phyloP scores from a whole-genome alignment of 2,888 invertebrate genomes.

The Synanthedon formicaeformis region DNA sequence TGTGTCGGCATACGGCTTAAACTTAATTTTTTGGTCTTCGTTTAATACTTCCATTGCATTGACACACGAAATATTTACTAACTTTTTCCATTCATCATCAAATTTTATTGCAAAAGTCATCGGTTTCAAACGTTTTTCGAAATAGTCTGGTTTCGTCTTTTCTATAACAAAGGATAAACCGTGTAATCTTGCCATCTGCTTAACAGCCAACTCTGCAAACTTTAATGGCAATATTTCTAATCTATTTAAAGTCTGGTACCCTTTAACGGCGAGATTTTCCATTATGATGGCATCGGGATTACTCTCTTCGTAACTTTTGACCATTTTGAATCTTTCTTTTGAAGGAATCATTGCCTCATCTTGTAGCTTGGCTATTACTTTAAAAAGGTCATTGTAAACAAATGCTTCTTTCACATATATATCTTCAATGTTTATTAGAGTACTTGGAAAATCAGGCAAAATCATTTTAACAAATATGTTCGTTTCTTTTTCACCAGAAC shows the following conservation, averaged over 20 bases:
- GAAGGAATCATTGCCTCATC: conserved; percentile 11
- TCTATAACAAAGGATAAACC: conserved; percentile 18
- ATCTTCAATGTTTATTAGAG: conserved; percentile 14
- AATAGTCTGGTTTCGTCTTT: conserved; percentile 10
- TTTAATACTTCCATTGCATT: conserved; percentile 15
- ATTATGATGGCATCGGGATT: conserved; percentile 15
- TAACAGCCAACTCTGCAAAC: conserved; percentile 17
- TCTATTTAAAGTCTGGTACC: conserved; percentile 16
- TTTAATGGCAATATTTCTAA: conserved; percentile 15
- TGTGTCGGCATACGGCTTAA: conserved; percentile 11
- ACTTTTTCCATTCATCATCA: conserved; percentile 18
- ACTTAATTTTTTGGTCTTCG: conserved; percentile 12
- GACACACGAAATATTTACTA: conserved; percentile 13
- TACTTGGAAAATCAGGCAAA: conserved; percentile 11
- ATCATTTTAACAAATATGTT: conserved; percentile 32
- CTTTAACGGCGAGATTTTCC: conserved; percentile 19
- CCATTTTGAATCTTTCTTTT: conserved; percentile 12
- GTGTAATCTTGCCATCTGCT: conserved; percentile 22
- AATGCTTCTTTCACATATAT: conserved; percentile 24
- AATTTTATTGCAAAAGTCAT: conserved; percentile 13
- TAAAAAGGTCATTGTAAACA: conserved; percentile 20
- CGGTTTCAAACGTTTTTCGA: conserved; percentile 12
- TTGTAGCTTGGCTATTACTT: conserved; percentile 17
- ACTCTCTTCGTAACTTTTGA: conserved; percentile 14
- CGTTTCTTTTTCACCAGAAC: conserved; percentile 21